These are phyloP conservation scores for Tachysurus fulvidraco DNA, from an alignment of 2,113 vertebrate genomes.

Conservation along the genomic window DNA sequence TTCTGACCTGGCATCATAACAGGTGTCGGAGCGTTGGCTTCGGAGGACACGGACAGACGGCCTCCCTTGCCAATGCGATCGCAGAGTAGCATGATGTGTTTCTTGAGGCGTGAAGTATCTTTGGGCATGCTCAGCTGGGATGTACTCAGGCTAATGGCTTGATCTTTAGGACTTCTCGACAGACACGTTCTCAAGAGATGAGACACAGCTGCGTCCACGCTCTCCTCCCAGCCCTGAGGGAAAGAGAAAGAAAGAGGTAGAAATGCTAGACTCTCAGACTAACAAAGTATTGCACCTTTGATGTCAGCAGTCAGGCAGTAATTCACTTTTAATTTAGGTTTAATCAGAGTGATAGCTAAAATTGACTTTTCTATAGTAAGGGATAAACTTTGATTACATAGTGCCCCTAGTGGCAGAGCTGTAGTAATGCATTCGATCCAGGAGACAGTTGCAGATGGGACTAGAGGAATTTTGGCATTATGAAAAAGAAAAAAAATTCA, in stretches of 20 bases:
- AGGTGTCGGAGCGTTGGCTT: constrained; percentile 69
- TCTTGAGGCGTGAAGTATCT: constrained; percentile 88
- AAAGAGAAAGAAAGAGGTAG: not conserved
- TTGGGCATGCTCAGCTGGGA: constrained; percentile 79
- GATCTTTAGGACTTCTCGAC: constrained; percentile 90
- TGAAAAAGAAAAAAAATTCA: not conserved
- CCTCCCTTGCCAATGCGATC: constrained; percentile 91
- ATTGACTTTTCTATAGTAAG: not conserved
- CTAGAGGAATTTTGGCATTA: not conserved
- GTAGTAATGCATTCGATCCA: not conserved
- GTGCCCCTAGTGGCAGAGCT: constrained; percentile 29
- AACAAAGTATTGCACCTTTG: not conserved
- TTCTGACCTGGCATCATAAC: constrained; percentile 80
- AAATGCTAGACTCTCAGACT: not conserved
- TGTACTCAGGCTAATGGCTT: constrained; percentile 78
- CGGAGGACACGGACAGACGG: constrained; percentile 81
- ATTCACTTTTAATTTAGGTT: not conserved
- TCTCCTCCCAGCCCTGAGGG: constrained; percentile 94
- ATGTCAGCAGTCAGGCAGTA: not conserved
- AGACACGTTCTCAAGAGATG: constrained; percentile 90
- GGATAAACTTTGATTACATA: not conserved
- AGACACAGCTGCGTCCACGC: constrained; percentile 86
- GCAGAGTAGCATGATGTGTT: constrained; percentile 89
- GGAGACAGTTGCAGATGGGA: not conserved
- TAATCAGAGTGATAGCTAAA: not conserved